Conservation (phyloP, 2,113 vertebrate species). For the Sprattus sprattus region DNA sequence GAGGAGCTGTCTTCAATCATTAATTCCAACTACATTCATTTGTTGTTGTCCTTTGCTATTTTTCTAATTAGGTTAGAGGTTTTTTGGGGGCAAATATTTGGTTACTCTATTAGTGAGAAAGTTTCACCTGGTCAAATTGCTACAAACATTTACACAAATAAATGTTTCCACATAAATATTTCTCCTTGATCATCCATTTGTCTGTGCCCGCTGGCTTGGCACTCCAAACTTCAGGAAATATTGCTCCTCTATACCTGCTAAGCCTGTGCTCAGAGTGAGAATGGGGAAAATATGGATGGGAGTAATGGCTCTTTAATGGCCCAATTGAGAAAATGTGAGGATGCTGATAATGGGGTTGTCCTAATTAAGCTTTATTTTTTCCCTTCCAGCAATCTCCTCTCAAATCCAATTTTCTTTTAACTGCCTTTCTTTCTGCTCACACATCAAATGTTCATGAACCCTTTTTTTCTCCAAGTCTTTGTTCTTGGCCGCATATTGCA, state of each 20-base stretch:
- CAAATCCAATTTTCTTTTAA: constrained; percentile 51
- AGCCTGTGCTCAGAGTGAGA: constrained; percentile 21
- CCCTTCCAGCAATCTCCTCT: constrained; percentile 39
- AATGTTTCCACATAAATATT: neutral
- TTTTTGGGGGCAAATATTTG: neutral
- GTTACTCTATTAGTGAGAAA: neutral
- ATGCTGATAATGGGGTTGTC: constrained; percentile 47
- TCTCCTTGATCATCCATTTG: constrained; percentile 7
- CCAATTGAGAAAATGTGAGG: constrained; percentile 41
- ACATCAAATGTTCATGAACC: constrained; percentile 33
- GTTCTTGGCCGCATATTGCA: constrained; percentile 27
- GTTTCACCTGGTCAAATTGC: neutral
- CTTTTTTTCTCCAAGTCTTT: constrained; percentile 25
- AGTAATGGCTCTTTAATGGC: constrained; percentile 50
- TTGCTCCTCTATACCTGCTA: constrained; percentile 29
- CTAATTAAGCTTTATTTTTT: constrained; percentile 52
- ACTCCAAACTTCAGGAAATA: constrained; percentile 19
- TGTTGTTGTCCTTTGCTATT: neutral
- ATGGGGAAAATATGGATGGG: constrained; percentile 31
- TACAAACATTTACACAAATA: constrained; percentile 7
- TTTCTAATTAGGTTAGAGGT: neutral
- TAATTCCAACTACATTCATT: neutral
- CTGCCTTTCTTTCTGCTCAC: constrained; percentile 25
- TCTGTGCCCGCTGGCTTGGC: constrained; percentile 12
- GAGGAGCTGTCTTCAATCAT: neutral